Conservation (phyloP, 2,113 vertebrate genomes). For the Pangasianodon hypophthalmus region DNA sequence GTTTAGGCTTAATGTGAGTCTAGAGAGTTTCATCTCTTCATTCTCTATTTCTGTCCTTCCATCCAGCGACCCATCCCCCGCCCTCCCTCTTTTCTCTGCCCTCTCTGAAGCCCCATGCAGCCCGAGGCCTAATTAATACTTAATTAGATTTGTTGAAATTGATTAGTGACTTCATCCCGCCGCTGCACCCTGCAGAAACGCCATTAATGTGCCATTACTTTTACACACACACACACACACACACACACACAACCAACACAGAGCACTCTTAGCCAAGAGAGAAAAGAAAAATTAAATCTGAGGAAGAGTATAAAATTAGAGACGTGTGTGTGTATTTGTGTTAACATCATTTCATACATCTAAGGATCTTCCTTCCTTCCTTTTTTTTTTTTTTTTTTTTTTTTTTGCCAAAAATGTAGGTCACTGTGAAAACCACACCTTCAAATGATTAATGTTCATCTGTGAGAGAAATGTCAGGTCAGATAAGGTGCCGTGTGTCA, state of each 20-base stretch:
- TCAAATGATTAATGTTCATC: not conserved
- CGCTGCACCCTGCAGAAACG: constrained; percentile 77
- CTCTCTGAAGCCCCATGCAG: constrained; percentile 56
- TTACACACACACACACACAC: constrained; percentile 45
- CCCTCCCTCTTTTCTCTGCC: constrained; percentile 39
- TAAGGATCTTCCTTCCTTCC: not conserved
- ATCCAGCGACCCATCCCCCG: constrained; percentile 13
- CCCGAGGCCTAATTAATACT: constrained; percentile 81
- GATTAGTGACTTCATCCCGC: constrained; percentile 81
- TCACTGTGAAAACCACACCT: not conserved
- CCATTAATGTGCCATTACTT: constrained; percentile 82
- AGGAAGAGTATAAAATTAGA: not conserved
- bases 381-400: not conserved
- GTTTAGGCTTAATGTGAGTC: not conserved
- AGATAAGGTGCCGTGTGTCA: not conserved
- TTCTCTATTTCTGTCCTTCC: constrained; percentile 37
- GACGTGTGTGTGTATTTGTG: not conserved
- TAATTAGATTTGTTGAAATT: constrained; percentile 86
- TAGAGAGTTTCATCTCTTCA: not conserved
- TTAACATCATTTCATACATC: not conserved
- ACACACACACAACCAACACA: constrained; percentile 24
- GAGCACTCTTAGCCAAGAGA: not conserved
- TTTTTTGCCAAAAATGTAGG: not conserved
- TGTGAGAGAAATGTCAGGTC: constrained; percentile 7
- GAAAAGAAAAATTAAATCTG: not conserved